Base-by-base conservation (phyloP, 53 echinoderm and acorn worm genomes). In the Henricia sp. region DNA sequence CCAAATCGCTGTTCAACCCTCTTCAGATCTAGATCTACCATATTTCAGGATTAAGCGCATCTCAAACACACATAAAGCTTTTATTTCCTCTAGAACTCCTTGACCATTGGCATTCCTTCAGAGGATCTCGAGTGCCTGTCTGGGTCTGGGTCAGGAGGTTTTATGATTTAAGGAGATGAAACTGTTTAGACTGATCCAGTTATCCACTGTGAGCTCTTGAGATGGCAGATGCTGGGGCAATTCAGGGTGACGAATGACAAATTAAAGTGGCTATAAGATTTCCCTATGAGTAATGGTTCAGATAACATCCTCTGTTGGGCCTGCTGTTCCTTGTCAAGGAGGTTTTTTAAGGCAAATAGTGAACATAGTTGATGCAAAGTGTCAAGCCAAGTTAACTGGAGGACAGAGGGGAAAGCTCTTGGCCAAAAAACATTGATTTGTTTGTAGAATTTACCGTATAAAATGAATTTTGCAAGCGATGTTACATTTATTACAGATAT, bases 171-270 rank as follows among this genome's bases (percentile, higher is more conserved):
- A 16, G 62, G 33, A 10, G 13, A 23, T 29, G 33, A 60, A 6
- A 60, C 33, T 28, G 33, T 32, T 60, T 19, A 24, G 67, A 40
- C 67, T 67, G 37, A 37, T 67, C n/a, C 1, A 39, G 1, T 20
- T 39, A 38, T 39, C 48, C n/a, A n/a, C 48, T 46, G 40, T 1
- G 46, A 13, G 34, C 0, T 6, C 26, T 43, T 44, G 42, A 70
- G 27, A 60, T 32, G 10, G 70, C 46, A 70, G 68, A 68, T 68
- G 68, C 27, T 56, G 3, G 2, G 3, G n/a, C 20, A 6, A 23
- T 60, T 34, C 3, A 10, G 62, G 33, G 70, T 70, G 70, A 70
- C 29, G 70, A 70, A 42, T 34, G 70, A 70, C 44, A 70, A 70
- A 70, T 70, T 43, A 46, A 16, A 70, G 37, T 39, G 20, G 67